Evolutionary conservation across 1,140 invertebrate genomes (phyloP).

Genomic region (Lucilia sericata): DNA sequence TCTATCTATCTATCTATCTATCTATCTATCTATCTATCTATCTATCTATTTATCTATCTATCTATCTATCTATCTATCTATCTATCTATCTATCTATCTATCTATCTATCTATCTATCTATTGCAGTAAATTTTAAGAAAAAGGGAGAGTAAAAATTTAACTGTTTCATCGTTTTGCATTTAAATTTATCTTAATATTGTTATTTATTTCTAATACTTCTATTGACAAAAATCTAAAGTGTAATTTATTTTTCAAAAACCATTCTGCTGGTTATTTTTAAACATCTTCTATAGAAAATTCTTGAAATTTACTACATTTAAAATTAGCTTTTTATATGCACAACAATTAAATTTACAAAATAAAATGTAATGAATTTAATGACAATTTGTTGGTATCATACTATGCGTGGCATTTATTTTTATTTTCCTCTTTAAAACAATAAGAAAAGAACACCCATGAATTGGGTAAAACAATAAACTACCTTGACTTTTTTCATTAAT

Average conservation of each 20-base stretch:
- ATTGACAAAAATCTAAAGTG: neutral
- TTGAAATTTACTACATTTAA: neutral
- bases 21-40: too few relatives aligned
- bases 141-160: too few relatives aligned
- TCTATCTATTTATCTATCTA: too few relatives aligned
- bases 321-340: neutral
- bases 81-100: too few relatives aligned
- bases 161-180: too few relatives aligned
- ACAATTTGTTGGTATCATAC: neutral
- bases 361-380: neutral
- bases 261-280: neutral
- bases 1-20: too few relatives aligned
- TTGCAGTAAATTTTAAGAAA: too few relatives aligned
- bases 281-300: neutral
- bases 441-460: conserved; percentile 37
- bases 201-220: too few relatives aligned
- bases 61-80: too few relatives aligned
- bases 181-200: too few relatives aligned
- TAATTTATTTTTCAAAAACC: neutral
- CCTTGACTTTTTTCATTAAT: conserved; percentile 31
- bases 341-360: neutral
- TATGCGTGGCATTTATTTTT: neutral
- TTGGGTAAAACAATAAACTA: conserved; percentile 25
- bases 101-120: too few relatives aligned
- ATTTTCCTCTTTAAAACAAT: neutral